A percentile compares a stretch with the other conserved stretches of the same genome.
These are phyloP conservation scores for Denticeps clupeoides DNA, from an alignment of 2,797 vertebrate species.

Conservation along the genomic window DNA sequence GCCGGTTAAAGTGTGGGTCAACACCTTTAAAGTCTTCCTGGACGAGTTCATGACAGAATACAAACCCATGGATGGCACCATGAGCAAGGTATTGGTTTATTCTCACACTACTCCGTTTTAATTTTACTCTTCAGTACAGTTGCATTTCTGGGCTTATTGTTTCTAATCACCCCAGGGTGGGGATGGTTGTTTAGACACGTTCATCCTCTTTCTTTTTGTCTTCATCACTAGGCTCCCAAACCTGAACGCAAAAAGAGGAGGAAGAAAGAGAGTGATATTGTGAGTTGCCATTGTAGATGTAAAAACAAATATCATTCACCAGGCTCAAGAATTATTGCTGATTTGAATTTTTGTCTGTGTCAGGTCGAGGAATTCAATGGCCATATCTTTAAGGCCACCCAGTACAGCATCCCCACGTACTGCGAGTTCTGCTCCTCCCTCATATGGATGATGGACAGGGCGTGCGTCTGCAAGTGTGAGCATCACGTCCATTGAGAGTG, in stretches of 20 bases:
- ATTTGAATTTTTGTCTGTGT: background rate
- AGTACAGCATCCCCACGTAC: constrained; percentile 97
- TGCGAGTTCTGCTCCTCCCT: constrained; percentile 96
- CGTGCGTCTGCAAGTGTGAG: constrained; percentile 96
- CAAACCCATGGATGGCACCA: constrained; percentile 70
- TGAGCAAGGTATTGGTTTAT: constrained; percentile 81
- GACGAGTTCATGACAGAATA: constrained; percentile 95
- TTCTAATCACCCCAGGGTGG: no score
- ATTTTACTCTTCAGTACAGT: no score
- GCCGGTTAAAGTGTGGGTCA: constrained; percentile 95
- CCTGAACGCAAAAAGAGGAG: constrained; percentile 68
- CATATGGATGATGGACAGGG: constrained; percentile 99
- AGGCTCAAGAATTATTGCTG: no score
- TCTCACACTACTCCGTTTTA: no score
- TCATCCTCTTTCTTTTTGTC: background rate
- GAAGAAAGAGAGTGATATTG: constrained; percentile 70
- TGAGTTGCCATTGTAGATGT: no score
- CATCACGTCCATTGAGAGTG: no score
- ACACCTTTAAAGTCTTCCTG: constrained; percentile 96
- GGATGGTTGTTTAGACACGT: no score
- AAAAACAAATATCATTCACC: no score
- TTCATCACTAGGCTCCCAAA: constrained; percentile 45
- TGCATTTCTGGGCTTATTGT: no score
- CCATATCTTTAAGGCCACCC: constrained; percentile 93
- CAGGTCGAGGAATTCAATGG: constrained; percentile 96